These are phyloP conservation scores for Pangasianodon gigas DNA, from an alignment of 2,113 vertebrate species.

Conservation along the genomic window DNA sequence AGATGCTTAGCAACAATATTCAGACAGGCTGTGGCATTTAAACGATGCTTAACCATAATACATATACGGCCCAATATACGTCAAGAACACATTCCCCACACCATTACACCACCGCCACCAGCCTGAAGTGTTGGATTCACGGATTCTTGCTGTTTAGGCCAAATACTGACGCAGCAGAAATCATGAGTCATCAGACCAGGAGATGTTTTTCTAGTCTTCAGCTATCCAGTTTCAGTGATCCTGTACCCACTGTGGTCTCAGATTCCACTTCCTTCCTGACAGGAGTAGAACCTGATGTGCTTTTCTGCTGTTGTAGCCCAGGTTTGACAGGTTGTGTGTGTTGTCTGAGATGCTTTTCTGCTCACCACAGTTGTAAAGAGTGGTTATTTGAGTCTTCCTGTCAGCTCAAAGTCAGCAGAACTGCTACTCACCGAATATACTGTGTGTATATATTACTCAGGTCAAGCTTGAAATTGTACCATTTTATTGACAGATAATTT, in stretches of 20 bases:
- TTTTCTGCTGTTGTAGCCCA: not conserved
- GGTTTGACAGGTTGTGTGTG: not conserved
- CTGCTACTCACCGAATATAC: too few relatives aligned
- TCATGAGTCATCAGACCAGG: not conserved
- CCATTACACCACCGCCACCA: not conserved
- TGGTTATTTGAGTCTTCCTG: not conserved
- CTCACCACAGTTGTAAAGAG: not conserved
- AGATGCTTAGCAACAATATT: not conserved
- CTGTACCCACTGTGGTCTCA: not conserved
- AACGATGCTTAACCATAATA: not conserved
- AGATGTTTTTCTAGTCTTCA: not conserved
- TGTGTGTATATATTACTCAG: too few relatives aligned
- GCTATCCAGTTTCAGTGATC: not conserved
- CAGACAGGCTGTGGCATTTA: not conserved
- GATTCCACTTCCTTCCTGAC: not conserved
- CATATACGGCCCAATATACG: not conserved
- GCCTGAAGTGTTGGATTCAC: not conserved
- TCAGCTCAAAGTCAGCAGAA: too few relatives aligned
- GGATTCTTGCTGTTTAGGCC: not conserved
- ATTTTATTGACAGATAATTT: too few relatives aligned
- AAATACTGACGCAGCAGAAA: not conserved
- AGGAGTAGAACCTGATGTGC: not conserved
- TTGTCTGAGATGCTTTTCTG: not conserved
- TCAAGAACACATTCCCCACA: not conserved
- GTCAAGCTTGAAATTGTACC: not conserved